A percentile compares a stretch with the other conserved stretches of the same genome.
phyloP scores from a whole-genome alignment of 2,113 vertebrate species.

The Peromyscus polionotus region DNA sequence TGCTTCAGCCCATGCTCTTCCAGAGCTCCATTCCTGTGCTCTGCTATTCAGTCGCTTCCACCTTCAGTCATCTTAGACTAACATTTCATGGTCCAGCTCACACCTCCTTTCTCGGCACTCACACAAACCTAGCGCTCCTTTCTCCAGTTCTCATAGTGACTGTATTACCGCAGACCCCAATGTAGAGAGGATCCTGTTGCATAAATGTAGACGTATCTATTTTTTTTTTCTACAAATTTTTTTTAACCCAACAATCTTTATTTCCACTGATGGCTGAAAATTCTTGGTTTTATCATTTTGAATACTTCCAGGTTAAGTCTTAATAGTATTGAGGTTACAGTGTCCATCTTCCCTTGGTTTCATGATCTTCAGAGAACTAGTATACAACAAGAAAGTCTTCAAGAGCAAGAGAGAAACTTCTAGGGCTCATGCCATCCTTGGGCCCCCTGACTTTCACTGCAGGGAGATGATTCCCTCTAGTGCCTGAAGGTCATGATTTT shows the following conservation, averaged over 20 bases:
- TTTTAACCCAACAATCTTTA: neutral
- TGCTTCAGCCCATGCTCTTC: no score
- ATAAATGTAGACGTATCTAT: neutral
- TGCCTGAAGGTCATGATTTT: neutral
- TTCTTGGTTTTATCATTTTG: neutral
- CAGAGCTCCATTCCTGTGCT: neutral
- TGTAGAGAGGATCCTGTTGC: neutral
- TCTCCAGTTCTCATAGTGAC: neutral
- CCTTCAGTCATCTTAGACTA: neutral
- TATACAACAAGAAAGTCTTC: neutral
- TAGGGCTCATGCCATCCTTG: neutral
- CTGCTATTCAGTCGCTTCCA: neutral
- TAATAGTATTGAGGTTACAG: neutral
- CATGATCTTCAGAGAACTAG: neutral
- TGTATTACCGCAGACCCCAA: neutral
- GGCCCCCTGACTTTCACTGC: neutral
- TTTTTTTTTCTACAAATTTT: neutral
- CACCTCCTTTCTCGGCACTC: neutral
- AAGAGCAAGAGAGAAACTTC: neutral
- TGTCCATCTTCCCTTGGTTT: neutral
- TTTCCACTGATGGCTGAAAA: neutral
- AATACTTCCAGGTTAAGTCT: neutral
- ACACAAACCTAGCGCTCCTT: neutral
- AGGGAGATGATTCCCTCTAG: neutral
- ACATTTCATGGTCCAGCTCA: neutral